Conservation (phyloP, 1,140 invertebrate genomes). For the Diuraphis noxia region DNA sequence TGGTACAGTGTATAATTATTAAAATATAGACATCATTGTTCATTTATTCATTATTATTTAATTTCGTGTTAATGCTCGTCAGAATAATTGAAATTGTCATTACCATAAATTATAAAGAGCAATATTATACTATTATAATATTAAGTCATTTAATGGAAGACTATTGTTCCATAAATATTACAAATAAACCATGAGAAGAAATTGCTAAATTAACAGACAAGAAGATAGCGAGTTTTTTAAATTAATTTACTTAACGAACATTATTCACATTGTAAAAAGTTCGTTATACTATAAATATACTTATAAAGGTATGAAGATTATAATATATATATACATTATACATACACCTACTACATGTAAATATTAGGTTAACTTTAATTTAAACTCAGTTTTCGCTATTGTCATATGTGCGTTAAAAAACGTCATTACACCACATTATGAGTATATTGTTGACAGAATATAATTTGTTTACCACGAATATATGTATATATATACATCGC, state of each 20-base stretch:
- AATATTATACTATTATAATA: background rate
- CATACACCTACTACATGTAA: no score
- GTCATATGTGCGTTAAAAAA: no score
- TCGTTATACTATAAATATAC: background rate
- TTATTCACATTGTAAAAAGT: background rate
- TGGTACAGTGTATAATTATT: no score
- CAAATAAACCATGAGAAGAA: background rate
- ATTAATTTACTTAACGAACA: background rate
- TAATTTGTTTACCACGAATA: background rate
- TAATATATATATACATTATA: background rate
- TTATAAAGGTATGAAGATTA: background rate
- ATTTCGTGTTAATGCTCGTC: background rate
- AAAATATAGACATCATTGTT: background rate
- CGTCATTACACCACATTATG: background rate
- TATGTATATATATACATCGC: no score
- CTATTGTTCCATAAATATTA: background rate
- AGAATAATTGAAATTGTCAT: background rate
- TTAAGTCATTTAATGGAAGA: background rate
- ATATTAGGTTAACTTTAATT: background rate
- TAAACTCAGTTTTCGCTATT: background rate
- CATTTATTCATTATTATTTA: background rate
- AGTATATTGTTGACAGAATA: slow-evolving; percentile 2
- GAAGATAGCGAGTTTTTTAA: background rate
- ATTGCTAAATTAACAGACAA: background rate
- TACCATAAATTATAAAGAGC: background rate